Conservation (phyloP, 2,797 vertebrate species). For the Cottoperca gobio region DNA sequence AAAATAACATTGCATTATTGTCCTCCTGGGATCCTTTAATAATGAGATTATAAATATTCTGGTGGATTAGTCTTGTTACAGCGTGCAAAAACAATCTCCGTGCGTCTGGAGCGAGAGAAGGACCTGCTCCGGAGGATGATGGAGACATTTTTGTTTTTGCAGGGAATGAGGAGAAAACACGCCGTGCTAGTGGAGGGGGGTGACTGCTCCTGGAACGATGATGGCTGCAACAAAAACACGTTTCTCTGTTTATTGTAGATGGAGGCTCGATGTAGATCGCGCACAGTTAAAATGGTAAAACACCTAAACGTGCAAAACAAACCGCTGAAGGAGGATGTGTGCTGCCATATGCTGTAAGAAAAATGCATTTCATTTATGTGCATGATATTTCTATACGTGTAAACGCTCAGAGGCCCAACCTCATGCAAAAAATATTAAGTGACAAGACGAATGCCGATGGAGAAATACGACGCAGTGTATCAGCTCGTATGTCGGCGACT, state of each 20-base stretch:
- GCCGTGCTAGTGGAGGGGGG: constrained; percentile 21
- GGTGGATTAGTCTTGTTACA: constrained; percentile 56
- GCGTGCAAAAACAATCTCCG: constrained; percentile 25
- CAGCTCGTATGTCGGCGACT: not conserved
- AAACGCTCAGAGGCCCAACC: constrained; percentile 75
- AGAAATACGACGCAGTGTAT: constrained; percentile 47
- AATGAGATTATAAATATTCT: constrained; percentile 68
- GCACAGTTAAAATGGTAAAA: not conserved
- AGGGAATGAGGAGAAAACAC: constrained; percentile 25
- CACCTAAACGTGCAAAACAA: not conserved
- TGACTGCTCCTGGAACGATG: constrained; percentile 23
- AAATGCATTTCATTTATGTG: constrained; percentile 16
- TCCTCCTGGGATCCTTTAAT: constrained; percentile 26
- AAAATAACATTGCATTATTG: constrained; percentile 18
- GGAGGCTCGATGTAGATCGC: constrained; percentile 27
- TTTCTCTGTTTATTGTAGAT: constrained; percentile 14
- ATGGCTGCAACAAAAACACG: constrained; percentile 60
- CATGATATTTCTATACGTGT: constrained; percentile 45
- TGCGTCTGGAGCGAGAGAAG: not conserved
- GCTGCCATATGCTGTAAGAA: not conserved
- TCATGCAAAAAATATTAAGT: constrained; percentile 60
- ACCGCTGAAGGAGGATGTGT: not conserved
- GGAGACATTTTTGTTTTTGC: constrained; percentile 39
- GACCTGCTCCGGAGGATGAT: constrained; percentile 55
- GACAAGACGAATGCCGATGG: constrained; percentile 71